Evolutionary conservation across 2,797 vertebrate species (phyloP).

Genomic region (Pempheris klunzingeri): DNA sequence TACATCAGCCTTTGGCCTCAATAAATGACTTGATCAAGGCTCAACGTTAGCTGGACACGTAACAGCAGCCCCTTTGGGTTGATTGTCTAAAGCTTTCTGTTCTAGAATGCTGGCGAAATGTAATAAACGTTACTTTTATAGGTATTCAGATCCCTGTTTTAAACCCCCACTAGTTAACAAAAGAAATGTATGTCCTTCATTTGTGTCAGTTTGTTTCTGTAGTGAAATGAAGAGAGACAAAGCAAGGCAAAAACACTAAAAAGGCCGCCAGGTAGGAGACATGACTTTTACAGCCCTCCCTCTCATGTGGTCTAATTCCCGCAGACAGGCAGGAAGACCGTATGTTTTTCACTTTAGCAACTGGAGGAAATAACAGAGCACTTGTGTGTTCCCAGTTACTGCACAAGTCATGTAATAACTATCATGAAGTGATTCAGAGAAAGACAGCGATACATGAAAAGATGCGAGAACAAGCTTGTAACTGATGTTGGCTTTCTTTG

Average conservation of each 20-base stretch:
- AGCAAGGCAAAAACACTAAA: background rate
- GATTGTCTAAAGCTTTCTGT: background rate
- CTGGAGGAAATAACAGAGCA: conserved; percentile 35
- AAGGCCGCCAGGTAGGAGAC: background rate
- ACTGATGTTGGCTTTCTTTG: background rate
- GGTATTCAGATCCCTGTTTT: background rate
- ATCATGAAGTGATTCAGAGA: background rate
- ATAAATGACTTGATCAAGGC: conserved; percentile 7
- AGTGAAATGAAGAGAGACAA: background rate
- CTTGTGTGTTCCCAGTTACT: conserved; percentile 10
- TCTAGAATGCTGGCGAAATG: background rate
- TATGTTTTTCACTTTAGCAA: conserved; percentile 11
- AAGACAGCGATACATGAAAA: background rate
- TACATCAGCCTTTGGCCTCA: conserved; percentile 8
- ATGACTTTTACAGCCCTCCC: background rate
- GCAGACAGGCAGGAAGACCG: conserved; percentile 16
- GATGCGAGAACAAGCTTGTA: background rate
- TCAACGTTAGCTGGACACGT: background rate
- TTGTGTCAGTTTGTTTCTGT: background rate
- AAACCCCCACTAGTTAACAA: background rate
- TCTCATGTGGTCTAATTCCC: conserved; percentile 14
- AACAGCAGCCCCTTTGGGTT: conserved; percentile 15
- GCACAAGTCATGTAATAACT: background rate
- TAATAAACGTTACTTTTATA: background rate
- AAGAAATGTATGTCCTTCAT: background rate